Conservation (phyloP, 2,113 vertebrate genomes). For the Anseranas semipalmata region DNA sequence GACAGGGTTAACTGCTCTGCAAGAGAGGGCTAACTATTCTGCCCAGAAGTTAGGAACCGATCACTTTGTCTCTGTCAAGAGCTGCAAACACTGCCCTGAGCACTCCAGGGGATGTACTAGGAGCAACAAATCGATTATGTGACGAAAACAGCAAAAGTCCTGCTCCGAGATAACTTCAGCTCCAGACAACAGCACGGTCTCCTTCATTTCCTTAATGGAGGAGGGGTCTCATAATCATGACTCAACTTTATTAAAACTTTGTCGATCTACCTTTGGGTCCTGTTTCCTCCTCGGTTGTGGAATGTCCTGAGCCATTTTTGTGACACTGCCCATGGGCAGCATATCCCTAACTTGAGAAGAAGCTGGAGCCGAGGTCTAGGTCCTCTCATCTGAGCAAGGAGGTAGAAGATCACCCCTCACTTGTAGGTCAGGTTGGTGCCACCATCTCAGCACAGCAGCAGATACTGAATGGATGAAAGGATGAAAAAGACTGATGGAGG, state of each 20-base stretch:
- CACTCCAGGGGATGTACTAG: not conserved
- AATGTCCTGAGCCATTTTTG: not conserved
- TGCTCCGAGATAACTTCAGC: not conserved
- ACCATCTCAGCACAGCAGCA: not conserved
- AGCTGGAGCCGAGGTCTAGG: not conserved
- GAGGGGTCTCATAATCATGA: not conserved
- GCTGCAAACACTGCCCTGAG: not conserved
- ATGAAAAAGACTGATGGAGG: not conserved
- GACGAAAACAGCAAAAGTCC: not conserved
- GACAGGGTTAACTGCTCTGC: not conserved
- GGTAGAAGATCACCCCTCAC: not conserved
- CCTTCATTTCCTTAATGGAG: not conserved
- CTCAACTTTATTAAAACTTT: not conserved
- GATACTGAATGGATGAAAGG: not conserved
- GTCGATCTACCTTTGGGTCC: not conserved
- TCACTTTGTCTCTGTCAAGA: not conserved
- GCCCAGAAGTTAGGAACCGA: not conserved
- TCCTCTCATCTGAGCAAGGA: not conserved
- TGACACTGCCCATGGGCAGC: not conserved
- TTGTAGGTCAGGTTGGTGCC: not conserved
- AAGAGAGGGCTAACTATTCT: not conserved
- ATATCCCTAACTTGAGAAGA: not conserved
- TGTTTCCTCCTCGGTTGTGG: not conserved
- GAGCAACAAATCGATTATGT: not conserved
- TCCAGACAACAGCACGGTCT: not conserved